These are phyloP conservation scores for Mormyrops boulengeri DNA, from an alignment of 2,797 vertebrate genomes.

Conservation along the genomic window DNA sequence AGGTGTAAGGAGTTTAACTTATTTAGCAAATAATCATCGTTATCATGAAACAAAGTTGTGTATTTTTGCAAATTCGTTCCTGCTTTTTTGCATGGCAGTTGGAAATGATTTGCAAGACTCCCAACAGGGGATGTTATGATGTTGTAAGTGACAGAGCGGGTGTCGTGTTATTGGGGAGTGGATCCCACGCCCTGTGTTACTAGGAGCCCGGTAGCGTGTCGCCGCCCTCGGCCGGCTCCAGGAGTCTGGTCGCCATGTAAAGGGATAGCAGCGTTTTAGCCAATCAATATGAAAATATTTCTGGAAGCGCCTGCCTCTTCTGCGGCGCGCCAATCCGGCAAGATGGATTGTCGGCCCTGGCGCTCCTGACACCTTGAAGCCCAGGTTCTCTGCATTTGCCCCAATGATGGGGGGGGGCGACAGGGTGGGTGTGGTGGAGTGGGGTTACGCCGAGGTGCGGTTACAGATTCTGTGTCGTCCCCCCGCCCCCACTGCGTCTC, in stretches of 20 bases:
- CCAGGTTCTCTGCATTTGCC: not conserved
- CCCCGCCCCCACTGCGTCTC: constrained; percentile 29
- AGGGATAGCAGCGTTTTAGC: constrained; percentile 57
- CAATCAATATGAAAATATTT: constrained; percentile 47
- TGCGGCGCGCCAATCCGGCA: constrained; percentile 24
- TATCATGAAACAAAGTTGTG: constrained; percentile 11
- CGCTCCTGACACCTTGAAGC: constrained; percentile 29
- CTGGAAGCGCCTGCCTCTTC: constrained; percentile 42
- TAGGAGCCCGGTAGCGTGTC: constrained; percentile 42
- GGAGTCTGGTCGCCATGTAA: constrained; percentile 61
- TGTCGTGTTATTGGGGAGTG: constrained; percentile 4
- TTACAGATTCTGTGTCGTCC: constrained; percentile 27
- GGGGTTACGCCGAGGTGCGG: constrained; percentile 20
- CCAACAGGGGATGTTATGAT: not conserved
- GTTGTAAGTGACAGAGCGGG: not conserved
- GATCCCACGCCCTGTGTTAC: constrained; percentile 18
- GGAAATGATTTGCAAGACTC: constrained; percentile 1
- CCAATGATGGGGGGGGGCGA: constrained; percentile 15
- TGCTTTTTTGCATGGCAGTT: not conserved
- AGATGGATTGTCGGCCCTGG: constrained; percentile 35
- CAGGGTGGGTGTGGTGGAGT: not conserved
- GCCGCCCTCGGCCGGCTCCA: constrained; percentile 53
- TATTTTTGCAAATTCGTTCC: constrained; percentile 16
- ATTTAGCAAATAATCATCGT: not conserved
- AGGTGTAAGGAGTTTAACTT: not conserved